phyloP scores from a whole-genome alignment of 2,797 vertebrate genomes.

The Prionace glauca region DNA sequence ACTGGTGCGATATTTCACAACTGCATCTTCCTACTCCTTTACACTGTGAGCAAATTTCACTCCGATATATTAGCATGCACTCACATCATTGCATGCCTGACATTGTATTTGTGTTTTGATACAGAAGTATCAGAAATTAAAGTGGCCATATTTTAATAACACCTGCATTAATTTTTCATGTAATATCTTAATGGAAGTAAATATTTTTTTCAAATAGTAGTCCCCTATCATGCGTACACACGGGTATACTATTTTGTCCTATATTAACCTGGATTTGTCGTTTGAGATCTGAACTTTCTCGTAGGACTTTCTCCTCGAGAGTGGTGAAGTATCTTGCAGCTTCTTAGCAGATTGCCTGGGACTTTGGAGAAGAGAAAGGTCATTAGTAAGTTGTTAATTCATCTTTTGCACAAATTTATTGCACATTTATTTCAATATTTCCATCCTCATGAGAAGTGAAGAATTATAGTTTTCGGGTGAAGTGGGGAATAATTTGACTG shows the following conservation, averaged over 20 bases:
- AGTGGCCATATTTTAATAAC: not conserved
- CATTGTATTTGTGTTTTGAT: not conserved
- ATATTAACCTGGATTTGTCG: constrained; percentile 27
- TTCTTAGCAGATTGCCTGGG: constrained; percentile 73
- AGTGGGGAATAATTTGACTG: not conserved
- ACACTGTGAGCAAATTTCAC: not conserved
- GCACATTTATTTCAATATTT: not conserved
- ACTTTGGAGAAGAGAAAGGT: constrained; percentile 52
- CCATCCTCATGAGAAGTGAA: not conserved
- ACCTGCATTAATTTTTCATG: not conserved
- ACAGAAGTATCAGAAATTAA: not conserved
- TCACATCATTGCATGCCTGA: not conserved
- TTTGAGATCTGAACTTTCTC: constrained; percentile 65
- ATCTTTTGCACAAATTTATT: not conserved
- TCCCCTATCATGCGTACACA: not conserved
- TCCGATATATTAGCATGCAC: not conserved
- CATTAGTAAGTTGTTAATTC: not conserved
- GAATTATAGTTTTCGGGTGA: not conserved
- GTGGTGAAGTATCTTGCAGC: constrained; percentile 69
- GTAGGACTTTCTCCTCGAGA: constrained; percentile 87
- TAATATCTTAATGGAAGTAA: not conserved
- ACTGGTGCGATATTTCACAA: not conserved
- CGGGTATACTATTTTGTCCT: not conserved
- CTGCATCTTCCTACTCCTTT: not conserved
- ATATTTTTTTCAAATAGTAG: not conserved